Conservation (phyloP, 2,888 invertebrate genomes). For the Drosophila falleni region DNA sequence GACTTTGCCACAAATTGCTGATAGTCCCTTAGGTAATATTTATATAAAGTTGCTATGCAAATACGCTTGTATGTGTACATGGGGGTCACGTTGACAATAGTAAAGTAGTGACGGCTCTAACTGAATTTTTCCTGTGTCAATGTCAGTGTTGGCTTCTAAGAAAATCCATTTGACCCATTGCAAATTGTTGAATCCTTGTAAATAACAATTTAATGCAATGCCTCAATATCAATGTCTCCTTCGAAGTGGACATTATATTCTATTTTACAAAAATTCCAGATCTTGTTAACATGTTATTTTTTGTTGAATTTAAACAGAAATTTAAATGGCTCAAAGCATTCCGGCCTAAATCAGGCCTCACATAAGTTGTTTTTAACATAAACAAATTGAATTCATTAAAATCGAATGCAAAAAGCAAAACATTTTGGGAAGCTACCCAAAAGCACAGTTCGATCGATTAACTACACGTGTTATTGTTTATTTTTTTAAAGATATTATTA, state of each 20-base stretch:
- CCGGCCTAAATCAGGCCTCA: background rate
- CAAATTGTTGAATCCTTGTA: constrained; percentile 7
- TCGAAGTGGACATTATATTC: background rate
- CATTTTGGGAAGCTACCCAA: constrained; percentile 17
- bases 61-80: background rate
- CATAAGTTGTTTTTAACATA: constrained; percentile 23
- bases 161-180: background rate
- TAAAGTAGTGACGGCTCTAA: background rate
- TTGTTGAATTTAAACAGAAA: background rate
- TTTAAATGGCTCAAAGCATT: background rate
- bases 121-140: constrained; percentile 5
- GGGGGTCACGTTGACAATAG: constrained; percentile 27
- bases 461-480: constrained; percentile 58
- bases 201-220: constrained; percentile 14
- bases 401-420: constrained; percentile 20
- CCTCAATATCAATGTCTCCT: constrained; percentile 7
- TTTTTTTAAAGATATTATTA: constrained; percentile 27
- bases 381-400: constrained; percentile 27
- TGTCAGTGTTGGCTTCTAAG: constrained; percentile 16
- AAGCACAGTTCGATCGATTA: constrained; percentile 24
- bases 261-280: background rate
- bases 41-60: constrained; percentile 17
- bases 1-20: constrained; percentile 27
- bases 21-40: constrained; percentile 21
- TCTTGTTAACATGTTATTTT: constrained; percentile 1